Conservation (phyloP, 2,888 invertebrate species). For the Branchellion lobata region DNA sequence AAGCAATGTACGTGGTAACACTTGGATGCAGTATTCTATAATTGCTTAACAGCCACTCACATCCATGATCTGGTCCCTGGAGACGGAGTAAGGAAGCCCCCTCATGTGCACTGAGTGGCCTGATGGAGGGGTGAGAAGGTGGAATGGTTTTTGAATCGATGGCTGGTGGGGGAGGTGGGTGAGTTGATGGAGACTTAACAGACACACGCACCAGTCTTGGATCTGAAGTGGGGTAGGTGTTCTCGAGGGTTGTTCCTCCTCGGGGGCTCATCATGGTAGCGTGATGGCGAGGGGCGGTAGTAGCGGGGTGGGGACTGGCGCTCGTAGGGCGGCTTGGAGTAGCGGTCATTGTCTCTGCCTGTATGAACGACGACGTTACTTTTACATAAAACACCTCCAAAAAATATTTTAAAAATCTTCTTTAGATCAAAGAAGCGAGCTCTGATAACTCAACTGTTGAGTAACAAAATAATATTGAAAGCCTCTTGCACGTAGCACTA, state of each 20-base stretch:
- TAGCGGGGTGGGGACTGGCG: slow-evolving; percentile 15
- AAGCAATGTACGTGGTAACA: too few species aligned
- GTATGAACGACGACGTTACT: background rate
- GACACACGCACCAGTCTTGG: slow-evolving; percentile 31
- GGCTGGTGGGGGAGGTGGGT: too few species aligned
- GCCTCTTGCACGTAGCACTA: too few species aligned
- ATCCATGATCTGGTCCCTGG: slow-evolving; percentile 36
- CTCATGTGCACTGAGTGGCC: slow-evolving; percentile 39
- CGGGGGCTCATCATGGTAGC: background rate
- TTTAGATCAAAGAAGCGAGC: background rate
- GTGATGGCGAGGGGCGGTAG: background rate
- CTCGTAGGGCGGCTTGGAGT: background rate
- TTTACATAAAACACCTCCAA: background rate
- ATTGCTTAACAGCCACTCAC: slow-evolving; percentile 10
- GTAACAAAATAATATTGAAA: too few species aligned
- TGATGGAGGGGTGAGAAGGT: background rate
- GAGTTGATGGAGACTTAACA: too few species aligned
- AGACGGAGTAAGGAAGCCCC: slow-evolving; percentile 35
- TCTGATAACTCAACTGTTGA: background rate
- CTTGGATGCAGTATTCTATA: too few species aligned
- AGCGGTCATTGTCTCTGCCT: slow-evolving; percentile 13
- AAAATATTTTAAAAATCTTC: background rate
- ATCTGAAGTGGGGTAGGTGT: background rate
- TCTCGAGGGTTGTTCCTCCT: background rate
- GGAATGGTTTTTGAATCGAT: too few species aligned